Conservation (phyloP, 2,888 invertebrate genomes). For the Drosophila macrospina region DNA sequence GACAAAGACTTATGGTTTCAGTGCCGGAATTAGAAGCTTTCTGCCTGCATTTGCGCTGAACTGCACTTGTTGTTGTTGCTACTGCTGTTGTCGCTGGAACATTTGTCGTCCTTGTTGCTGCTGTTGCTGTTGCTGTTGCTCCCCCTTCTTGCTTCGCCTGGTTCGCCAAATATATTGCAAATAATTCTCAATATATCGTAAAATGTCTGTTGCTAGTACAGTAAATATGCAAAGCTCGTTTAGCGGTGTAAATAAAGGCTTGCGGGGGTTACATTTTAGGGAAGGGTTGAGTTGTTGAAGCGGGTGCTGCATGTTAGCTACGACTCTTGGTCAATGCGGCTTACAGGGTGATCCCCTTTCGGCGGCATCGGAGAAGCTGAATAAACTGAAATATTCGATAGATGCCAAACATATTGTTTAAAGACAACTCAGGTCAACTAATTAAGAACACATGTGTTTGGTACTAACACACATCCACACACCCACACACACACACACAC, state of each 20-base stretch:
- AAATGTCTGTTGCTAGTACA: constrained; percentile 79
- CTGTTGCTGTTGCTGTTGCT: constrained; percentile 64
- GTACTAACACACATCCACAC: constrained; percentile 2
- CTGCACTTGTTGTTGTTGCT: constrained; percentile 58
- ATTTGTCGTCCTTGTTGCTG: constrained; percentile 46
- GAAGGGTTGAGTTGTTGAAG: not conserved
- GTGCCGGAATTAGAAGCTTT: constrained; percentile 80
- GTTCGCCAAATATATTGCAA: constrained; percentile 80
- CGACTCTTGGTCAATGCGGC: constrained; percentile 52
- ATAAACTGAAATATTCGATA: constrained; percentile 36
- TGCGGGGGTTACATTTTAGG: constrained; percentile 3
- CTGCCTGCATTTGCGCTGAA: constrained; percentile 78
- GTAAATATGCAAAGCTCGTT: constrained; percentile 82
- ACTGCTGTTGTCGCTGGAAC: constrained; percentile 39
- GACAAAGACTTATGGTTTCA: constrained; percentile 82
- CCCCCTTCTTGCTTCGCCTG: constrained; percentile 9
- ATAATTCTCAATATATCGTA: constrained; percentile 83
- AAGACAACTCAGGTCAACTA: constrained; percentile 52
- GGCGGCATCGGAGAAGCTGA: constrained; percentile 9
- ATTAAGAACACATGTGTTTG: constrained; percentile 54
- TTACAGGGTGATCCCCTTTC: constrained; percentile 29
- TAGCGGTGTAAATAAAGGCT: constrained; percentile 70
- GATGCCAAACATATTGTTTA: constrained; percentile 29
- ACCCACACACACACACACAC: not conserved
- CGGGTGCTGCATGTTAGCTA: constrained; percentile 15